Evolutionary conservation across 2,888 invertebrate species (phyloP).

Genomic region (Blastobasis lacticolella): DNA sequence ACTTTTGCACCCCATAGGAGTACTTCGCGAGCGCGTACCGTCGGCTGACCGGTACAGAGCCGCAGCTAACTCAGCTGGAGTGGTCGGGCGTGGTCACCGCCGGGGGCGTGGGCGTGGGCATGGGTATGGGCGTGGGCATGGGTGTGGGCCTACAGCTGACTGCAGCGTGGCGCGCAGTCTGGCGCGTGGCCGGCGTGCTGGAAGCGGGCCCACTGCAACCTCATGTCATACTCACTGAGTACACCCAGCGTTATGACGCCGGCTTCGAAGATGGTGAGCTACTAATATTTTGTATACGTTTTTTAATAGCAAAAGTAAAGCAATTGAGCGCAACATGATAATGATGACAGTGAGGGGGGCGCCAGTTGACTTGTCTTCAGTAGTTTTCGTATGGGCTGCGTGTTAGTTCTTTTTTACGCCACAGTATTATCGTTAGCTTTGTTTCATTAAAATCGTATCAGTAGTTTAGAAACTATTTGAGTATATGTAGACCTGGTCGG

Average conservation of each 20-base stretch:
- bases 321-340: too few relatives aligned
- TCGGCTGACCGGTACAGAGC: conserved; percentile 30
- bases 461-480: too few relatives aligned
- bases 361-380: too few relatives aligned
- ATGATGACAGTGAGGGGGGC: too few relatives aligned
- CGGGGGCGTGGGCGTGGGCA: conserved; percentile 31
- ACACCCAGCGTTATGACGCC: conserved; percentile 45
- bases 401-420: too few relatives aligned
- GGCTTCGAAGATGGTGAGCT: conserved; percentile 20
- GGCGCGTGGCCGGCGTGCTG: conserved; percentile 53
- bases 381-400: too few relatives aligned
- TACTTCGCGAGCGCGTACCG: conserved; percentile 46
- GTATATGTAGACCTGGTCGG: too few relatives aligned
- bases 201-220: conserved; percentile 28
- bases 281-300: not conserved
- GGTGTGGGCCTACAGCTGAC: conserved; percentile 36
- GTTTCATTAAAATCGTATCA: too few relatives aligned
- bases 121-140: conserved; percentile 17
- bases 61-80: conserved; percentile 33
- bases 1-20: conserved; percentile 18
- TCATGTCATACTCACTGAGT: conserved; percentile 39
- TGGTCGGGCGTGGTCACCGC: conserved; percentile 37
- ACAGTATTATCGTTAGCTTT: too few relatives aligned
- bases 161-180: conserved; percentile 49
- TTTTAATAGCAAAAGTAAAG: not conserved